Percentiles rank a stretch among this genome's conserved stretches.
These are phyloP conservation scores for Pocota personata DNA, from an alignment of 2,888 invertebrate species.

Conservation along the genomic window DNA sequence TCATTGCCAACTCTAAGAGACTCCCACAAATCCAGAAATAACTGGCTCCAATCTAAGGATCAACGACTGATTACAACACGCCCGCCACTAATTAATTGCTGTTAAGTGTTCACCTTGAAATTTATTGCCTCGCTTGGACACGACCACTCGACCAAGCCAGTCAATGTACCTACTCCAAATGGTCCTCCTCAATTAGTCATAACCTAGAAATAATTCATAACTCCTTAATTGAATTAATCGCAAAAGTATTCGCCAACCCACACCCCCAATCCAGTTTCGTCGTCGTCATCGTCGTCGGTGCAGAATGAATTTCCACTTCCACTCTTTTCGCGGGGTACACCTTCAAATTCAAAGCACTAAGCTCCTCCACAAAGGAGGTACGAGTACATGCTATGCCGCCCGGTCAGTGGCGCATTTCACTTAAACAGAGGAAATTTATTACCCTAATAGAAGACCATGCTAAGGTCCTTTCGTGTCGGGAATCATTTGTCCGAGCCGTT, in stretches of 20 bases:
- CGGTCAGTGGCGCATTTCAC: constrained; percentile 23
- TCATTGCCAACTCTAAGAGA: constrained; percentile 10
- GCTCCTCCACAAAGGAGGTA: neutral
- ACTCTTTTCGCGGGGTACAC: constrained; percentile 27
- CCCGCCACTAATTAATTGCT: constrained; percentile 70
- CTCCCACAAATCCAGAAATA: constrained; percentile 37
- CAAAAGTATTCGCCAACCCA: constrained; percentile 67
- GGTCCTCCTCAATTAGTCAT: constrained; percentile 70
- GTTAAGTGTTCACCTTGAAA: constrained; percentile 71
- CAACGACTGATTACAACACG: constrained; percentile 72
- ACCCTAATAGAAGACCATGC: constrained; percentile 74
- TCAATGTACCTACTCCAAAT: neutral
- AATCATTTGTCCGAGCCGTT: constrained; percentile 75
- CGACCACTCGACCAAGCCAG: constrained; percentile 31
- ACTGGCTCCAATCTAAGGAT: constrained; percentile 60
- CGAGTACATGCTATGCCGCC: neutral
- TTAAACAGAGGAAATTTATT: constrained; percentile 72
- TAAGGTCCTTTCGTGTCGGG: constrained; percentile 75
- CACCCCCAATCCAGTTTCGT: constrained; percentile 1
- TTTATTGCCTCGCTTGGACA: constrained; percentile 65
- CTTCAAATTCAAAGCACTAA: neutral
- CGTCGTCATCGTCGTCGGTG: neutral
- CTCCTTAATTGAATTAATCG: constrained; percentile 73
- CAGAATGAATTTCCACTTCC: neutral
- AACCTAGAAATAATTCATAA: constrained; percentile 72